Base-by-base conservation (phyloP, 2,797 vertebrate species). In the Crax fasciolata region DNA sequence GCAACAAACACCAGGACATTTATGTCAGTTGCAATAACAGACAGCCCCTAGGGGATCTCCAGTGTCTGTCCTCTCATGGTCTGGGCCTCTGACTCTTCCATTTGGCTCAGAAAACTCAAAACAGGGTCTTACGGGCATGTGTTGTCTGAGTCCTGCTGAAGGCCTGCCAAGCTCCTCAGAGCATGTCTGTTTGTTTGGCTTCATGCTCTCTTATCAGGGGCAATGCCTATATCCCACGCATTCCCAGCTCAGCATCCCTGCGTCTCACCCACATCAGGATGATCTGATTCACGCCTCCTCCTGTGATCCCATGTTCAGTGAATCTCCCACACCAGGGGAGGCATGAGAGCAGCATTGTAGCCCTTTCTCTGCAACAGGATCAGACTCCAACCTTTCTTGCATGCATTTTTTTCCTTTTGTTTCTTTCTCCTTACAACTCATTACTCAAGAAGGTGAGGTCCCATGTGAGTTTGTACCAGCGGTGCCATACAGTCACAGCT, bases 171-270 rank as follows among this genome's bases (percentile, higher is more conserved):
- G 28, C 19, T 74, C 41, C 44, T 95, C 35, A 13, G 0, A 2
- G 63, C 2, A 0, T 3, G 20, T 25, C 61, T 62, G 44, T 48
- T 65, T 0, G 0, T n/a, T 39, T 62, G 74, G 51, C 48, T 11
- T 73, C 4, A 1, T 30, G 14, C 18, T 82, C 41, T 19, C 25
- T 23, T 6, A 1, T 0, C 0, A 2, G 0, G 2, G 28, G 17
- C 62, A 61, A 41, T 35, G 44, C 46, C 44, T n/a, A 4, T 41
- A 75, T 51, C 49, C 46, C 5, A 1, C 7, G 17, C 6, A 10
- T 4, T 58, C 52, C 11, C 14, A 54, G 72, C 41, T 52, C 39
- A 17, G 44, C n/a, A 79, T 66, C 2, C 0, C 41, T 23, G 2
- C 3, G 3, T 61, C 65, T 87, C 68, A 32, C 3, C 21, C 1